These are phyloP conservation scores for Anarhynchus alexandrinus DNA, from an alignment of 2,113 vertebrate genomes.

Conservation along the genomic window DNA sequence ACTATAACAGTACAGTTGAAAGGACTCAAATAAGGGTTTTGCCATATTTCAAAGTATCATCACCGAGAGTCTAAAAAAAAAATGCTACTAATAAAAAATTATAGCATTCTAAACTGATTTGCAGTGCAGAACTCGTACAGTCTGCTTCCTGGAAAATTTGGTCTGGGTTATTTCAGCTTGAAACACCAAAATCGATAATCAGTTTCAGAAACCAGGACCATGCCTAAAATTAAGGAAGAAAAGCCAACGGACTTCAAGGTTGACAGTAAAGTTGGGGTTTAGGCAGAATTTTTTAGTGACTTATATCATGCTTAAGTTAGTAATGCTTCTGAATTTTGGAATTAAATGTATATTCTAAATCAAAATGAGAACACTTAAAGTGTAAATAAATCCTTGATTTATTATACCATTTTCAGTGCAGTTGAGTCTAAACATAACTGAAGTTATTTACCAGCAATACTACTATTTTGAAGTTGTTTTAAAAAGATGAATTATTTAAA, in stretches of 20 bases:
- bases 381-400: background rate
- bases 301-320: background rate
- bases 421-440: background rate
- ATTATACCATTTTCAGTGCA: background rate
- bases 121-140: background rate
- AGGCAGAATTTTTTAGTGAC: background rate
- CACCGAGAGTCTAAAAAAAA: background rate
- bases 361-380: background rate
- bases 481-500: background rate
- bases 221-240: background rate
- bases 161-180: slow-evolving; percentile 6
- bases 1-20: background rate
- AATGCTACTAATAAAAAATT: background rate
- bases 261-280: background rate
- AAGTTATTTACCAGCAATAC: background rate
- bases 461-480: background rate
- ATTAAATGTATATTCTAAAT: background rate
- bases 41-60: background rate
- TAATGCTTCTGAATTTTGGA: background rate
- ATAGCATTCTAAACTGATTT: slow-evolving; percentile 5
- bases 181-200: background rate
- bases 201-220: background rate
- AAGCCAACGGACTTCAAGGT: background rate
- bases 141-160: slow-evolving; percentile 22
- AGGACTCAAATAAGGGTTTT: background rate